A percentile compares a stretch with the other conserved stretches of the same genome.
These are phyloP conservation scores for Palloptera scutellata DNA, from an alignment of 2,888 invertebrate species.

Conservation along the genomic window DNA sequence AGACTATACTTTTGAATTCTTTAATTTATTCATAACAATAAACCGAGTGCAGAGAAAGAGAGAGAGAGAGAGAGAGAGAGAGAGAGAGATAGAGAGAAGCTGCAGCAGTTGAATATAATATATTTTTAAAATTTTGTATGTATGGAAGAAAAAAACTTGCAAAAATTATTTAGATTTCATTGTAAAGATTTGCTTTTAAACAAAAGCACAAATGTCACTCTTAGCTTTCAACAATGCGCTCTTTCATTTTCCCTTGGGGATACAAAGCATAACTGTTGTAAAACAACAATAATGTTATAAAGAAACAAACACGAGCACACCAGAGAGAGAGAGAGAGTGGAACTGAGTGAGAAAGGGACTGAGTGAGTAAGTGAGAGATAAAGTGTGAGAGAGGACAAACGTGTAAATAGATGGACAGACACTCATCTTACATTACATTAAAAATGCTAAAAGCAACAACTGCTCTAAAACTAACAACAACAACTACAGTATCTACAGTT, in stretches of 20 bases:
- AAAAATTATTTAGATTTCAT: not conserved
- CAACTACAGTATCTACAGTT: not conserved
- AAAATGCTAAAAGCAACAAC: conserved; percentile 15
- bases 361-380: too few relatives aligned
- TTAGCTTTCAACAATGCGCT: not conserved
- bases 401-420: not conserved
- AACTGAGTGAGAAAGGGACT: too few relatives aligned
- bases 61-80: not conserved
- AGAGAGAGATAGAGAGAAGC: not conserved
- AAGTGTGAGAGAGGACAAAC: not conserved
- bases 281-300: not conserved
- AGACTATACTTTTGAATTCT: not conserved
- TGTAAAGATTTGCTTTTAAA: not conserved
- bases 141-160: not conserved
- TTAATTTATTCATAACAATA: not conserved
- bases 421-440: not conserved
- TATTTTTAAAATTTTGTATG: not conserved
- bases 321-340: too few relatives aligned
- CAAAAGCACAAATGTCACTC: conserved; percentile 3
- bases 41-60: not conserved
- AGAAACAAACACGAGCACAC: too few relatives aligned
- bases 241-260: not conserved
- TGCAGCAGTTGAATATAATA: too few relatives aligned
- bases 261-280: not conserved
- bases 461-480: not conserved